Base-by-base conservation (phyloP, 2,888 invertebrate species). In the Cephus sareptanus region DNA sequence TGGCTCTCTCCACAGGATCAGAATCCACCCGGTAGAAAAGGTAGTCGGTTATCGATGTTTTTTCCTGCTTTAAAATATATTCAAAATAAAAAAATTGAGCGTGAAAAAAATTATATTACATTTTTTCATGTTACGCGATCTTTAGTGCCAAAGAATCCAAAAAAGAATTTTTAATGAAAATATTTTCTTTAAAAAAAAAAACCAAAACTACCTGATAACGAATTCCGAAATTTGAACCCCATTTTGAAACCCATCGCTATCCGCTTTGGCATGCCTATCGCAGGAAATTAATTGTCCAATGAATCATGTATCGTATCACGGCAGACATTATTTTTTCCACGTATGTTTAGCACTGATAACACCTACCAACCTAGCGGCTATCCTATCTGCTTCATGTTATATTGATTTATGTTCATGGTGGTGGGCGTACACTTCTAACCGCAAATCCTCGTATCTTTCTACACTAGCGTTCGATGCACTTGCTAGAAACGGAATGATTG, bases 341-440 rank as follows among this genome's bases (percentile, higher is more conserved):
- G 86, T 88, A 85, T 89, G 87, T 89, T 89, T 89, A 90, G 87
- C 90, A 89, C 88, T 89, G 90, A 90, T 90, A 90, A 89, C 89
- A 85, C 82, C 80, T 73, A 73, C 78, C 75, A 69, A 77, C 33
- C 34, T 56, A 37, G 56, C 68, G 31, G 73, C 77, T 73, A 75
- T 79, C 79, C 80, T 82, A 85, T 83, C 84, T 83, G 80, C 80
- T 84, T 83, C 81, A 84, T 83, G 87, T 89, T 88, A 88, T 86
- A 87, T 88, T 89, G 90, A 90, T 90, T 89, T 89, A 89, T 86
- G 88, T 85, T 87, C 84, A 85, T 84, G 84, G 85, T 79, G 75
- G 71, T 56, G 9, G 23, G 56, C 56, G 56, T 56, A 15, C 23
- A 56, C 56, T 56, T 56, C 56, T 56, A 56, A 56, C 56, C 2